Evolutionary conservation across 1,140 invertebrate genomes (phyloP), one percentile per base, ranked within the genome.

Genomic region (Dinothrombium tinctorium): DNA sequence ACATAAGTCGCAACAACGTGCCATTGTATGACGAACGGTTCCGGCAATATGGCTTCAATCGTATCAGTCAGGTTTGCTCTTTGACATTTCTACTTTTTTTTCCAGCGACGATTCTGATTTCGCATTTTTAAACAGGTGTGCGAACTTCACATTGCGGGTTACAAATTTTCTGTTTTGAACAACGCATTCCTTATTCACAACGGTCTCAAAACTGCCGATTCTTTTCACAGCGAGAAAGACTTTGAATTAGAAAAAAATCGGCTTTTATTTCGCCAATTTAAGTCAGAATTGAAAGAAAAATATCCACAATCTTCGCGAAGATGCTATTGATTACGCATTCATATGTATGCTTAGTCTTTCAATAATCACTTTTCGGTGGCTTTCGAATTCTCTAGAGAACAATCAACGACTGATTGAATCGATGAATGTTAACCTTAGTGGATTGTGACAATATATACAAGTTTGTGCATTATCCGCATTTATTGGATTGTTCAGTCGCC

Each of bases 1-100:
- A 63, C 52, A 68, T 72, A 42, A 51, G 56, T 20, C 47, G 53
- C 4, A 66, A 62, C 41, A 51, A 51, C 25, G 56, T 60, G 4
- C 69, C 69, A 9, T 52, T 59, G 20, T 71, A 69, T 53, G 69
- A 72, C 49, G 68, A 69, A 52, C 50, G 69, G 28, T 72, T 72
- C 49, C 63, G 65, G 43, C 68, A 71, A 50, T 69, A 69, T 54
- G 68, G 69, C 17, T 71, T 67, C 52, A 70, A 71, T 48, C 53
- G 69, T 47, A 67, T 71, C 19, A 69, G 67, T 53, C 68, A 71
- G 55, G 67, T 68, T 55, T 51, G 44, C 42, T 22, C 19, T 23
- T 11, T 9, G 23, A 15, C 11, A 4, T 24, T 7, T 3, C 14
- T 28, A 8, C n/a, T 24, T 17, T 14, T 9, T 6, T 17, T 4